A percentile compares a stretch with the other conserved stretches of the same genome.
Evolutionary conservation across 2,888 invertebrate genomes (phyloP).

Genomic region (Pasiphila rectangulata): DNA sequence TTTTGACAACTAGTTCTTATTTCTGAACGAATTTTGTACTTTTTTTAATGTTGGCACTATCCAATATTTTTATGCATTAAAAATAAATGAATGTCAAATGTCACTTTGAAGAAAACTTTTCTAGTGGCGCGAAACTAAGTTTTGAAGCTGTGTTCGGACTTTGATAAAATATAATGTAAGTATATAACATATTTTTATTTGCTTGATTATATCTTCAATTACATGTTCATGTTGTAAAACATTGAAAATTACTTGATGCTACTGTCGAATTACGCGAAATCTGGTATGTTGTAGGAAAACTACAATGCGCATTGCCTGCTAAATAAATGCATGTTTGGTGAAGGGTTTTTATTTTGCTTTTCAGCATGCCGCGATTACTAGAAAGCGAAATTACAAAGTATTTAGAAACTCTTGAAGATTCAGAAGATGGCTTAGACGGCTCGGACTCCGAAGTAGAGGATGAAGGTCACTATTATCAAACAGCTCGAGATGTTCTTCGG

Average conservation of each 20-base stretch:
- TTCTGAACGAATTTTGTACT: not conserved
- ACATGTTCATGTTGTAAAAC: not conserved
- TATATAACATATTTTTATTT: not conserved
- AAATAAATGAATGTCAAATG: not conserved
- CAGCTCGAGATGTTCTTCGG: not conserved
- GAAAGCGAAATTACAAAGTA: constrained; percentile 42
- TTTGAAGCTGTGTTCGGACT: not conserved
- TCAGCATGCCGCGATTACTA: constrained; percentile 42
- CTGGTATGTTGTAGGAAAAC: constrained; percentile 22
- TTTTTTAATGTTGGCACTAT: not conserved
- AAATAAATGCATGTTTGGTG: constrained; percentile 42
- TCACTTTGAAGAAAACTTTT: not conserved
- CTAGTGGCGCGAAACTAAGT: not conserved
- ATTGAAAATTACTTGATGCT: not conserved
- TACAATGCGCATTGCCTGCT: constrained; percentile 41
- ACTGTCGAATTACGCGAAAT: not conserved
- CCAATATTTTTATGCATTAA: not conserved
- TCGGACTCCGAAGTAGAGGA: constrained; percentile 43
- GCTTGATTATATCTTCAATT: not conserved
- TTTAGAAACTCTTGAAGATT: constrained; percentile 45
- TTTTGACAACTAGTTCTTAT: not conserved
- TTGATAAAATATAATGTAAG: not conserved
- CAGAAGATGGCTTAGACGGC: constrained; percentile 41
- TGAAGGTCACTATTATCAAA: constrained; percentile 41
- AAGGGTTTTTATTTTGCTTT: constrained; percentile 42